Percentiles rank a stretch among this genome's conserved stretches.
phyloP scores from a whole-genome alignment of 2,888 invertebrate genomes.

The Acanthosepion esculentum region DNA sequence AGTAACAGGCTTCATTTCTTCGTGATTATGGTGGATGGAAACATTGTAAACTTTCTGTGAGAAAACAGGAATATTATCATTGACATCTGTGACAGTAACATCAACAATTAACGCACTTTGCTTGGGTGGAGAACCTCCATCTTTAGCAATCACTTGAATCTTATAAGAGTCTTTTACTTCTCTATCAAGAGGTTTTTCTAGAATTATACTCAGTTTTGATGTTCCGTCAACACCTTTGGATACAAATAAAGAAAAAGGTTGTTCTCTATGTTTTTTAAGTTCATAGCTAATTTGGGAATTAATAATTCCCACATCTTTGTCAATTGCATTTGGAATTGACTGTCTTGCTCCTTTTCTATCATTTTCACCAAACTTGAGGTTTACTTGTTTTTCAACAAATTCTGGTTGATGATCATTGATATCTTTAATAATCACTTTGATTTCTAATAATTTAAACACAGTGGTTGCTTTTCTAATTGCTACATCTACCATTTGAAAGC shows the following conservation, averaged over 20 bases:
- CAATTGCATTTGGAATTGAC: not conserved
- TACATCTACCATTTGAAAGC: not conserved
- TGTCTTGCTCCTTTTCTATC: not conserved
- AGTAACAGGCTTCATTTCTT: not conserved
- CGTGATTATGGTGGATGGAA: not conserved
- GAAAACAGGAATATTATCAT: conserved; percentile 96
- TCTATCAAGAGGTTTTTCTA: not conserved
- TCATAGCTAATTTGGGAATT: not conserved
- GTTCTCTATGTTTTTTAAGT: not conserved
- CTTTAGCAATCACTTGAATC: conserved; percentile 80
- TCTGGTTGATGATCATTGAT: conserved; percentile 10
- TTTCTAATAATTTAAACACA: not conserved
- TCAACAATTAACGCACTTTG: conserved; percentile 83
- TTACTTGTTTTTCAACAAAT: not conserved
- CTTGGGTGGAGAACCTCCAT: conserved; percentile 83
- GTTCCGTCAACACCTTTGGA: not conserved
- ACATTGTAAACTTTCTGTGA: conserved; percentile 6
- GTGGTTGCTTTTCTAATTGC: not conserved
- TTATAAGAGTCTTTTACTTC: not conserved
- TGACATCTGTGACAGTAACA: conserved; percentile 90
- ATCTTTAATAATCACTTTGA: conserved; percentile 12
- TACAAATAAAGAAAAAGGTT: not conserved
- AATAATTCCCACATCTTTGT: not conserved
- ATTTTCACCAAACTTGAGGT: not conserved
- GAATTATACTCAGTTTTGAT: not conserved